A percentile compares a stretch with the other conserved stretches of the same genome.
phyloP scores from a whole-genome alignment of 2,888 invertebrate genomes.

The Synanthedon andrenaeformis region DNA sequence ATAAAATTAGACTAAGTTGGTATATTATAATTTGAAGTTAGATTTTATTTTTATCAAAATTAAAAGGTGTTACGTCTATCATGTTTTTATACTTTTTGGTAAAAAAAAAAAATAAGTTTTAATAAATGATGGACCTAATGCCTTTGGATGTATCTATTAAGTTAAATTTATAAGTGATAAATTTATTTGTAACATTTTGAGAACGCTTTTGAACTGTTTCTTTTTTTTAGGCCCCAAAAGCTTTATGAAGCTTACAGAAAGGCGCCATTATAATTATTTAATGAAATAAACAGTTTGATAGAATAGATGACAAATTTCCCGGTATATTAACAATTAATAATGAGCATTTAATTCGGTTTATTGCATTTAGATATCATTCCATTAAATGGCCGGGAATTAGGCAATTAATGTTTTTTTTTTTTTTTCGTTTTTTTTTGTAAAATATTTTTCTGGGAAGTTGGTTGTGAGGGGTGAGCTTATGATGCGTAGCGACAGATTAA shows the following conservation, averaged over 20 bases:
- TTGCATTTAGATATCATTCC: constrained; percentile 44
- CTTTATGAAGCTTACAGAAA: too few species aligned
- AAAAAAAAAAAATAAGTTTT: too few species aligned
- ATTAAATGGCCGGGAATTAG: constrained; percentile 41
- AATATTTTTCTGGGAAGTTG: constrained; percentile 25
- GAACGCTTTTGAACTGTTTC: too few species aligned
- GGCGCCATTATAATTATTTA: neutral
- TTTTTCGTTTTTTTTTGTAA: constrained; percentile 32
- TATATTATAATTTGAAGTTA: neutral
- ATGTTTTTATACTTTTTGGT: too few species aligned
- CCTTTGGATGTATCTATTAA: too few species aligned
- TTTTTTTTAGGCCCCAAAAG: too few species aligned
- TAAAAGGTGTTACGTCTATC: neutral
- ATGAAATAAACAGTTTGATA: neutral
- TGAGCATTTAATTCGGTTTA: constrained; percentile 9
- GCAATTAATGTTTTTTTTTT: constrained; percentile 26
- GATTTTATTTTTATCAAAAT: constrained; percentile 6
- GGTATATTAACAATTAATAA: constrained; percentile 1
- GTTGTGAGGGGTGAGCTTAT: neutral
- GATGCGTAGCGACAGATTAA: constrained; percentile 3
- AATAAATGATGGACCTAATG: too few species aligned
- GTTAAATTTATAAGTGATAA: too few species aligned
- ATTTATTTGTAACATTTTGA: too few species aligned
- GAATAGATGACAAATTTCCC: neutral
- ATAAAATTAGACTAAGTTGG: constrained; percentile 1